Evolutionary conservation across 2,113 vertebrate genomes (phyloP), one percentile per base, ranked within the genome.

Genomic region (Cepphus grylle): DNA sequence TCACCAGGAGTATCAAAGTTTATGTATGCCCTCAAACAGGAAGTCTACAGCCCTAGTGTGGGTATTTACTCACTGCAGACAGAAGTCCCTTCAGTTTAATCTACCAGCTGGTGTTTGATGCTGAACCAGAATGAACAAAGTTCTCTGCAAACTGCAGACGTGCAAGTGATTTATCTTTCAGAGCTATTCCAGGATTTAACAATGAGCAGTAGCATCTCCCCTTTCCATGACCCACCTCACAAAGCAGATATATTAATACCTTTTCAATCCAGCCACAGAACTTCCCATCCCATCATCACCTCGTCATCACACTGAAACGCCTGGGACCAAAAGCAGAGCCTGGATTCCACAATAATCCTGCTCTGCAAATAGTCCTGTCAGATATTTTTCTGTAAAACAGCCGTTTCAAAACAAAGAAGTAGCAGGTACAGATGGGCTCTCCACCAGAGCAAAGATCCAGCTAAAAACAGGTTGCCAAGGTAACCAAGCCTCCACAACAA

Each of bases 381-480:
- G 43, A 18, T 66, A 78, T 55, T 86, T 72, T 56, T 81, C 79
- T 76, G 76, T 34, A 80, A 85, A 96, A 86, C 38, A 95, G 84
- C 30, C 4, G 0, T 74, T 94, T 91, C 72, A 67, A 92, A 93
- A 95, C 89, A 91, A 93, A 81, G 88, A 50, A 93, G 62, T 69
- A 91, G 86, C 91, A 95, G 94, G 88, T 95, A 96, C 81, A 97
- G 88, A 93, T 38, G 65, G 72, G 93, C 88, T 96, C 92, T 95
- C 90, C 70, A 82, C 78, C 1, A 1, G 80, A 96, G 91, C 91
- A 67, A 73, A 93, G n/a, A 93, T 72, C 70, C 94, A 94, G 78
- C 82, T 93, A 95, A 90, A 95, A 93, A 49, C 96, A 94, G 59
- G 97, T 97, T 97, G 86, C 96, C 96, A 96, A 95, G 97, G 97